These are phyloP conservation scores for Pentalonia nigronervosa DNA, from an alignment of 1,140 invertebrate genomes.

Conservation along the genomic window DNA sequence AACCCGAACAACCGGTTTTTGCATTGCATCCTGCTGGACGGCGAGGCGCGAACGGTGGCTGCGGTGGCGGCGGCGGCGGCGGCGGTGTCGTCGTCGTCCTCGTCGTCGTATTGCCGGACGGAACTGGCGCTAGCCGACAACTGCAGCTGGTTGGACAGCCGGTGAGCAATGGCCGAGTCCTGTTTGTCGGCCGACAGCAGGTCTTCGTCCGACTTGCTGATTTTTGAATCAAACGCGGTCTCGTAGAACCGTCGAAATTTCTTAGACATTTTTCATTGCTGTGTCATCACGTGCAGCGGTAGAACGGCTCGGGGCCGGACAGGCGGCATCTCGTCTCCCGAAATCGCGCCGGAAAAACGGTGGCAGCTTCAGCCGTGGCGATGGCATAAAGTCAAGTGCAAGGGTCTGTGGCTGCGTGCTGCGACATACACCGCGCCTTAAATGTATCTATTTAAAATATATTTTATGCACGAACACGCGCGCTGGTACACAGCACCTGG, in stretches of 20 bases:
- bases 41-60: neutral
- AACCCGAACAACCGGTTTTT: slow-evolving; percentile 59
- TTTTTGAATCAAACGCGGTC: slow-evolving; percentile 87
- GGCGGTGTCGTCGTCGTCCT: neutral
- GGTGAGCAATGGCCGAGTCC: slow-evolving; percentile 47
- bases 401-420: neutral
- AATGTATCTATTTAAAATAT: neutral
- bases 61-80: slow-evolving; percentile 60
- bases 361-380: neutral
- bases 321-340: too few relatives aligned
- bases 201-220: slow-evolving; percentile 69
- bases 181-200: slow-evolving; percentile 46
- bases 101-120: slow-evolving; percentile 64
- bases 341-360: neutral
- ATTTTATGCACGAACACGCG: neutral
- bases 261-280: slow-evolving; percentile 68
- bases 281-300: neutral
- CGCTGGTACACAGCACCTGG: neutral
- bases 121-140: slow-evolving; percentile 61
- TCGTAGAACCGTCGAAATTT: slow-evolving; percentile 78
- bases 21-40: slow-evolving; percentile 60
- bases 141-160: slow-evolving; percentile 25
- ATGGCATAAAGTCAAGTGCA: neutral
- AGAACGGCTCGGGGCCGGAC: neutral
- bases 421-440: neutral